A percentile compares a stretch with the other conserved stretches of the same genome.
Conservation (phyloP, 2,797 vertebrate genomes). For the Neoniphon sammara region DNA sequence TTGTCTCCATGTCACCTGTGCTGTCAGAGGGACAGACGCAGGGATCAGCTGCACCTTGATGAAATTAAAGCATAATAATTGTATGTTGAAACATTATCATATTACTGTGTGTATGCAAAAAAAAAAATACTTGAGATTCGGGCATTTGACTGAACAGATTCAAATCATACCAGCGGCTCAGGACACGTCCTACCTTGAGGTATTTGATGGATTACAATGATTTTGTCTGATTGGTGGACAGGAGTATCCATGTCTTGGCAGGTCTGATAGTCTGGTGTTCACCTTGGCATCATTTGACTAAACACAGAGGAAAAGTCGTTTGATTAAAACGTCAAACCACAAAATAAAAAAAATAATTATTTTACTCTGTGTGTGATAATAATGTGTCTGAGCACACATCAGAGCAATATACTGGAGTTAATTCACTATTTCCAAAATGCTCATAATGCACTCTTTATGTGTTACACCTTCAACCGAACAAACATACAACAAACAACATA, state of each 20-base stretch:
- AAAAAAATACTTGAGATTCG: neutral
- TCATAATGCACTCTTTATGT: neutral
- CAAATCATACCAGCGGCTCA: constrained; percentile 20
- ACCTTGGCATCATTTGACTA: constrained; percentile 17
- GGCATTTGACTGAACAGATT: constrained; percentile 8
- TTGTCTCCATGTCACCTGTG: constrained; percentile 12
- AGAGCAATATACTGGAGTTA: neutral
- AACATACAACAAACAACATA: neutral
- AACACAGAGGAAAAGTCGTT: constrained; percentile 39
- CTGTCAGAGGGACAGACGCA: neutral
- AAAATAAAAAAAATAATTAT: constrained; percentile 34
- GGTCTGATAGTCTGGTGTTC: constrained; percentile 17
- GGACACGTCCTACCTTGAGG: constrained; percentile 43
- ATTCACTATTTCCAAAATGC: neutral
- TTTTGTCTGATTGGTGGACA: constrained; percentile 46
- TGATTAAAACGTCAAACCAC: constrained; percentile 27
- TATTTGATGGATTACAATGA: constrained; percentile 42
- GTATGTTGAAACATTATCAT: neutral
- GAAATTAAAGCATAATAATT: constrained; percentile 20
- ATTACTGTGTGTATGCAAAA: neutral
- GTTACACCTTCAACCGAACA: neutral
- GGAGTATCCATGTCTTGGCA: constrained; percentile 27
- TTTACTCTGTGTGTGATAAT: constrained; percentile 25
- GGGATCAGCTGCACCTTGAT: neutral
- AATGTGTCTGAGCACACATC: constrained; percentile 1